Percentiles rank a stretch among this genome's conserved stretches.
These are phyloP conservation scores for Eidolon dupreanum DNA, from an alignment of 2,797 vertebrate species.

Conservation along the genomic window DNA sequence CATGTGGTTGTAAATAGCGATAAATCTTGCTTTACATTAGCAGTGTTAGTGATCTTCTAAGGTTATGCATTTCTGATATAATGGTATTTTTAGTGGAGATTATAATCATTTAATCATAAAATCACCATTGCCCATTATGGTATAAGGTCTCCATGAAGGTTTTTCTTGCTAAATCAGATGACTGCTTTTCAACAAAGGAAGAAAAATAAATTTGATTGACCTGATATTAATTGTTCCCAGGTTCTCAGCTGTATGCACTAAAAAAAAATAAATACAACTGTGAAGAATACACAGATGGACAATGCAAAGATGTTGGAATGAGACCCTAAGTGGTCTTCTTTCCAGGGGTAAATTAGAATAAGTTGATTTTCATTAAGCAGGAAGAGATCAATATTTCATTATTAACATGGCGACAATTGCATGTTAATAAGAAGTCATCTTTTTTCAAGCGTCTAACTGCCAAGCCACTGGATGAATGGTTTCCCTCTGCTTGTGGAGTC, in stretches of 20 bases:
- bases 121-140: background rate
- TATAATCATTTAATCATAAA: constrained; percentile 25
- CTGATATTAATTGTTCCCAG: background rate
- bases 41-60: background rate
- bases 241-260: background rate
- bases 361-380: constrained; percentile 70
- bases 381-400: constrained; percentile 75
- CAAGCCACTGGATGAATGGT: constrained; percentile 20
- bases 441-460: constrained; percentile 42
- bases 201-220: background rate
- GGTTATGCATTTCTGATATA: background rate
- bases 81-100: background rate
- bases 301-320: background rate
- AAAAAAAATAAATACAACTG: background rate
- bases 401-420: constrained; percentile 73
- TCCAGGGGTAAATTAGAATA: constrained; percentile 64
- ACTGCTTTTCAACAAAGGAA: constrained; percentile 31
- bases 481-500: background rate
- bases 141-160: background rate
- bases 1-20: background rate
- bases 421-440: constrained; percentile 66
- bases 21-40: background rate
- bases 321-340: constrained; percentile 22
- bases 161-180: constrained; percentile 37
- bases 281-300: background rate